phyloP scores from a whole-genome alignment of 2,888 invertebrate genomes.

The Agonopterix arenella region DNA sequence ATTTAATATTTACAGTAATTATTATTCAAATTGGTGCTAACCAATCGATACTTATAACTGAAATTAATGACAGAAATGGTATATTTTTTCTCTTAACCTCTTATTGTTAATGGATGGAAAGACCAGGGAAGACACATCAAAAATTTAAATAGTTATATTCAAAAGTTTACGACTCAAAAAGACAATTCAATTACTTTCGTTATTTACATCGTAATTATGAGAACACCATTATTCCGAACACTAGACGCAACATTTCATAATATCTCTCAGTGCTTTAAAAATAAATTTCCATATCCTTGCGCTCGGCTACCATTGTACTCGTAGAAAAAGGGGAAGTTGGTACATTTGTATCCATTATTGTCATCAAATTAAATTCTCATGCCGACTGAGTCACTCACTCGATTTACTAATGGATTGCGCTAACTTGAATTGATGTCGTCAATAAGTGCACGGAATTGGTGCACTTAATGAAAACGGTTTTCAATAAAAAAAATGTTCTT shows the following conservation, averaged over 20 bases:
- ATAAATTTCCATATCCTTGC: conserved; percentile 8
- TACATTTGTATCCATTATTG: conserved; percentile 56
- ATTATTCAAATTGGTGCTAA: too few species aligned
- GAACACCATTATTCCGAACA: background rate
- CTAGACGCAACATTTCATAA: background rate
- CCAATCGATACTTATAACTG: too few species aligned
- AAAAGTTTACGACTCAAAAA: background rate
- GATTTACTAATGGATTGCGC: conserved; percentile 56
- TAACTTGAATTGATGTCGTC: conserved; percentile 36
- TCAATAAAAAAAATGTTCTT: background rate
- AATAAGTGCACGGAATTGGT: conserved; percentile 16
- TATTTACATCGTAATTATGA: background rate
- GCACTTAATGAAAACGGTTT: conserved; percentile 4
- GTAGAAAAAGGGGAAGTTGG: conserved; percentile 25
- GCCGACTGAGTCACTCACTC: conserved; percentile 30
- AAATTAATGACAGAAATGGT: too few species aligned
- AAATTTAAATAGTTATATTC: too few species aligned
- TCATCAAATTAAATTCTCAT: conserved; percentile 59
- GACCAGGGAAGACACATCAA: too few species aligned
- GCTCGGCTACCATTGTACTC: background rate
- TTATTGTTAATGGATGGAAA: too few species aligned
- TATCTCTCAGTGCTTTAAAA: background rate
- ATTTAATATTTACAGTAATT: too few species aligned
- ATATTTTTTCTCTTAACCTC: too few species aligned
- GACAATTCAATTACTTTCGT: background rate